Base-by-base conservation (phyloP, 1,140 invertebrate species). In the Diachasmimorpha longicaudata region DNA sequence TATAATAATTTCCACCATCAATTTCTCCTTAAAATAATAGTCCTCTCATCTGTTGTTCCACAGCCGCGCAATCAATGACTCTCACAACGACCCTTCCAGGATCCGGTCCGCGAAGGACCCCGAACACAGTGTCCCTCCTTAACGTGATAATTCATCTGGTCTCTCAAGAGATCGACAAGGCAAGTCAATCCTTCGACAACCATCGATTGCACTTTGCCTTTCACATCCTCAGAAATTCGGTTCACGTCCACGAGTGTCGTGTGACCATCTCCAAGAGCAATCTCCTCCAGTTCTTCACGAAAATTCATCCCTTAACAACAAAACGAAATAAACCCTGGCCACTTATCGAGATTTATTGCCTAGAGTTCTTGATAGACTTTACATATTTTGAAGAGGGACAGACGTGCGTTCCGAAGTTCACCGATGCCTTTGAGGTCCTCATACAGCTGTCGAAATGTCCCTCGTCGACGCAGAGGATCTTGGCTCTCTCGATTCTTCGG, bases 21-120 rank as follows among this genome's bases (percentile, higher is more conserved):
- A 31, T 31, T 31, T 6, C 31, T 6, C 31, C 31, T 6, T 2
- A 31, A 31, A 31, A 31, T 31, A 31, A 31, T 31, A 31, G 6
- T 31, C 31, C 31, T 31, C 31, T 31, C 31, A 2, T 31, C 31
- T 31, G 2, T 31, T 6, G 6, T 31, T 31, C 31, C 31, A 31
- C 74, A 91, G 91, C 89, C n/a, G 84, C 87, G 39, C 86, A 88
- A 23, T 89, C 90, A 9, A 78, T 91, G 44, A 84, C 88, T 10
- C 81, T 91, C 55, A 92, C 91, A 0, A 90, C 89, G 21, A 84
- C 86, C 4, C 80, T 90, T 36, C 86, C 89, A n/a, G 91, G 91
- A 23, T 81, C 87, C 11, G 90, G 90, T 16, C 86, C 89, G 5
- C 84, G 91, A 55, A 91, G 90, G 85, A 87, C 86, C 4, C 88